Evolutionary conservation across 2,113 vertebrate genomes (phyloP), one percentile per base, ranked within the genome.

Genomic region (Callopanchax toddi): DNA sequence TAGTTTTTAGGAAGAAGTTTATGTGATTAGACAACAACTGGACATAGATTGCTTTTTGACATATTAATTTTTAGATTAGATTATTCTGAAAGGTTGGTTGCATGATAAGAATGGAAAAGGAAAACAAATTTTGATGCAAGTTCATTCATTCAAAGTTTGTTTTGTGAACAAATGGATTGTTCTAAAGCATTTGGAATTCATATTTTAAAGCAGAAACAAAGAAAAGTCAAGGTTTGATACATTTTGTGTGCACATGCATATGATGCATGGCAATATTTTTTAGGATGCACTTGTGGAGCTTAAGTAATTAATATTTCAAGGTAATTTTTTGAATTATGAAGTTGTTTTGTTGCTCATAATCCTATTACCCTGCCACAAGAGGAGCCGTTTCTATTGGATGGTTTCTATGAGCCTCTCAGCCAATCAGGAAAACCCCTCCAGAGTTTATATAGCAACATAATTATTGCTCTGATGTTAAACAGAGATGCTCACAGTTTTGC

Each of bases 291-390:
- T 32, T 32, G 29, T 32, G 29, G 10, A 32, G 10, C 6, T 32
- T 32, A 9, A 32, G 3, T 26, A 6, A 26, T 6, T 26, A 6
- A 26, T 6, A 26, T 4, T 4, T 26, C 3, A 26, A 26, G 6
- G 10, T 26, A 9, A 32, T 8, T 6, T 6, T 40, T 3, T 16
- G 13, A 13, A 6, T 42, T 42, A 42, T 42, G 17, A 16, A 42
- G 17, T 42, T n/a, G n/a, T n/a, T n/a, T 42, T 32, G 29, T 32
- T 32, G 16, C 34, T 26, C 37, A 23, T 48, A 25, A 57, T 54
- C 45, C 50, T 26, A 17, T 44, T 36, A 25, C 11, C 25, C 17
- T 40, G 42, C 57, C 67, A 78, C 60, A 56, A 52, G 79, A 43
- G 36, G 54, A 34, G 65, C 60, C 70, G 40, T 65, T 75, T 45